These are phyloP conservation scores for Xenopus borealis DNA, from an alignment of 2,113 vertebrate genomes.

Conservation along the genomic window DNA sequence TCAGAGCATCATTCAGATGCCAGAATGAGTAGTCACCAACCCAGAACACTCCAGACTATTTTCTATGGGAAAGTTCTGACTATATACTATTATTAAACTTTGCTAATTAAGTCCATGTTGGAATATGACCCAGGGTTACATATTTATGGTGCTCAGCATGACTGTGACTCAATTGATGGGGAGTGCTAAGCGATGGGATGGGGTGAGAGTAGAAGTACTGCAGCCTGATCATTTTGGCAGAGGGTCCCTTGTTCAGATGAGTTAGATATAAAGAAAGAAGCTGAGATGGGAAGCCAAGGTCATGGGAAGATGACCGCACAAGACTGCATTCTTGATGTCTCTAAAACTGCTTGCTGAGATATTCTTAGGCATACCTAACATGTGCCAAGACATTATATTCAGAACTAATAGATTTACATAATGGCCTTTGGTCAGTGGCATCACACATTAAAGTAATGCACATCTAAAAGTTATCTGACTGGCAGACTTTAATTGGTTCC, in stretches of 20 bases:
- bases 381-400: no score
- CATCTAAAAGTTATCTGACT: no score
- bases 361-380: background rate
- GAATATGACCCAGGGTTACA: conserved; percentile 63
- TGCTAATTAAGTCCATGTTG: conserved; percentile 62
- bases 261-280: conserved; percentile 39
- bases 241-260: conserved; percentile 31
- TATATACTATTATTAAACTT: conserved; percentile 65
- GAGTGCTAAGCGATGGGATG: conserved; percentile 42
- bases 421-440: no score
- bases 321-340: conserved; percentile 4
- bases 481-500: no score
- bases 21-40: conserved; percentile 13
- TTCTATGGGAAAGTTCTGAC: conserved; percentile 66
- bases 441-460: no score
- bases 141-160: conserved; percentile 53
- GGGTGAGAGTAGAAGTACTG: conserved; percentile 43
- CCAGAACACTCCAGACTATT: conserved; percentile 42
- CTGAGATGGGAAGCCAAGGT: conserved; percentile 49
- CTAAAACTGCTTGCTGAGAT: background rate
- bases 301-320: conserved; percentile 14
- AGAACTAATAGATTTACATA: no score
- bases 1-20: conserved; percentile 18
- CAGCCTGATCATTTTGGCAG: conserved; percentile 56
- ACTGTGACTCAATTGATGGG: conserved; percentile 34